Conservation (phyloP, 2,797 vertebrate species). For the Diplodus sargus region DNA sequence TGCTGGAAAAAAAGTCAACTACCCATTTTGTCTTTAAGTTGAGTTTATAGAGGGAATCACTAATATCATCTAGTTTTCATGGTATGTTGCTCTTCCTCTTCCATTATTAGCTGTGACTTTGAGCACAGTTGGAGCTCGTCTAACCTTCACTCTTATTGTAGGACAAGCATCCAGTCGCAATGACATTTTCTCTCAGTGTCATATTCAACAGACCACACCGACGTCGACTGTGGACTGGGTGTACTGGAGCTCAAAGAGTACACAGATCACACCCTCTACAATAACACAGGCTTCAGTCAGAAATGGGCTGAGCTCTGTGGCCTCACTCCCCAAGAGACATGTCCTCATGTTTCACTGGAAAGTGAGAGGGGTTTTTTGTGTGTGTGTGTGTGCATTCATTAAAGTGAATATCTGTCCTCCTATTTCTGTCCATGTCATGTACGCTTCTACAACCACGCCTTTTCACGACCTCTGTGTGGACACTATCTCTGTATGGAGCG, state of each 20-base stretch:
- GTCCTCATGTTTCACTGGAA: constrained; percentile 48
- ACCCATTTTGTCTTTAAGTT: not conserved
- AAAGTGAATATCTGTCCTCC: constrained; percentile 32
- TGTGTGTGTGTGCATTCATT: constrained; percentile 13
- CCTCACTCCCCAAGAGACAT: constrained; percentile 34
- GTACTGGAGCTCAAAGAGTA: not conserved
- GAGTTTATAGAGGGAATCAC: not conserved
- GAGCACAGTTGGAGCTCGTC: not conserved
- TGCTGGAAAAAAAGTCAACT: not conserved
- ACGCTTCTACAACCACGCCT: constrained; percentile 14
- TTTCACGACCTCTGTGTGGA: constrained; percentile 34
- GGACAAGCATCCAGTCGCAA: not conserved
- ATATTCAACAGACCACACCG: not conserved
- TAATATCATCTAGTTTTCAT: not conserved
- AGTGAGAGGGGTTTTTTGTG: not conserved
- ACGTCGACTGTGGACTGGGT: not conserved
- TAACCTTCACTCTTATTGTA: constrained; percentile 10
- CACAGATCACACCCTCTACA: constrained; percentile 59
- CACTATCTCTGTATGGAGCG: constrained; percentile 21
- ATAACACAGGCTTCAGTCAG: constrained; percentile 52
- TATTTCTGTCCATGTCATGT: constrained; percentile 38
- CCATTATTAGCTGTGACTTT: constrained; percentile 20
- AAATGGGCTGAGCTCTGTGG: constrained; percentile 37
- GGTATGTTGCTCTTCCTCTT: constrained; percentile 2
- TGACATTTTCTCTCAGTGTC: constrained; percentile 25